phyloP scores from a whole-genome alignment of 2,888 invertebrate species.

The Dasysyrphus albostriatus region DNA sequence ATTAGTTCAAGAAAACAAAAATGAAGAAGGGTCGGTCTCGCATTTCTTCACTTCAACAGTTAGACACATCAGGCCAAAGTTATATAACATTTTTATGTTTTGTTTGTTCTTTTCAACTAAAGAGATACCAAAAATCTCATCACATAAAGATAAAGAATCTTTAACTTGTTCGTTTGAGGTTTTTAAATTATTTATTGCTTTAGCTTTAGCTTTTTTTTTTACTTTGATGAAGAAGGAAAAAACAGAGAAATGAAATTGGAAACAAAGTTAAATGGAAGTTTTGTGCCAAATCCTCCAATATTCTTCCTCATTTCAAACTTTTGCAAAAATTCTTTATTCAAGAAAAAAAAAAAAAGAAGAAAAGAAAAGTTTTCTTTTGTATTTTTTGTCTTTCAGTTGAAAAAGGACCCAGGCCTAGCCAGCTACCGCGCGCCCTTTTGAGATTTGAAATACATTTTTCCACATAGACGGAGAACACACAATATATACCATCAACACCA shows the following conservation, averaged over 20 bases:
- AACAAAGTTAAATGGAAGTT: constrained; percentile 31
- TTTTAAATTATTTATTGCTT: constrained; percentile 40
- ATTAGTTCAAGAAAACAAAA: constrained; percentile 58
- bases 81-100: constrained; percentile 11
- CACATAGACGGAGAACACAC: not conserved
- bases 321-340: constrained; percentile 9
- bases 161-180: constrained; percentile 4
- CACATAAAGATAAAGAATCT: constrained; percentile 30
- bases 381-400: constrained; percentile 7
- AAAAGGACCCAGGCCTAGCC: not conserved
- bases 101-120: not conserved
- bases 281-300: constrained; percentile 48
- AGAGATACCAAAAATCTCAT: constrained; percentile 14
- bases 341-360: not conserved
- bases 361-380: not conserved
- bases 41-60: constrained; percentile 51
- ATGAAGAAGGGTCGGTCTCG: not conserved
- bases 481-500: constrained; percentile 3
- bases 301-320: constrained; percentile 43
- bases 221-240: not conserved
- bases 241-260: not conserved
- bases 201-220: not conserved
- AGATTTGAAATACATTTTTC: constrained; percentile 15
- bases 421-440: not conserved
- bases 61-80: constrained; percentile 13